Evolutionary conservation across 2,797 vertebrate genomes (phyloP), one percentile per base, ranked within the genome.

Genomic region (Dipus sagitta): DNA sequence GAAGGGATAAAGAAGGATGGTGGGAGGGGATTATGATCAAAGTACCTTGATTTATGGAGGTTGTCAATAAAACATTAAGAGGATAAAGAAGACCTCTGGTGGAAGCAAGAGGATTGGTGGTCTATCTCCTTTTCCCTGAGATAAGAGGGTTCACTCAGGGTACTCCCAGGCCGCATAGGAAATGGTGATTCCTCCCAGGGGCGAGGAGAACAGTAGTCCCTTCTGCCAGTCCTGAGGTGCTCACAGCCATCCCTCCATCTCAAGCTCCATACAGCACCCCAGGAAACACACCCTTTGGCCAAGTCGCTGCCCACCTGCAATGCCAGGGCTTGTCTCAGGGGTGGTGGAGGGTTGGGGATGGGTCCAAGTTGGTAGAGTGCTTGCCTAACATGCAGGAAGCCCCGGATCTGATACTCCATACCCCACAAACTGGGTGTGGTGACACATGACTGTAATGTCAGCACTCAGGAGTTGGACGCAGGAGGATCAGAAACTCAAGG

Each of bases 151-250:
- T 30, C 52, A 28, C 18, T 18, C 38, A 18, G 58, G 26, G 28
- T 26, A 24, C 47, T 77, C 21, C 34, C 47, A 38, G 68, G 54
- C 17, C 60, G 9, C 32, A 9, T 58, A 17, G 32, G 42, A 71
- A 65, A 58, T 47, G 38, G 20, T 0, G 8, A 52, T 52, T 71
- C n/a, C 14, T 85, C 38, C 26, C 2, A 26, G 52, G 9, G 9
- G 30, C 1, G 6, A 24, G n/a, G 30, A 24, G 17, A 34, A 32
- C 0, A 0, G 28, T 24, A 26, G 3, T 47, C 18, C 13, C 42
- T 72, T 15, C 24, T 8, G 71, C 6, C 4, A 4, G 47, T n/a
- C 2, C 26, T 17, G 11, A 58, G 4, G 11, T 26, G 20, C 6
- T n/a, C 6, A 6, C 6, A 5, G 12, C 12, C 7, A 15, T 2